Percentiles rank a stretch among this genome's conserved stretches.
phyloP scores from a whole-genome alignment of 1,140 invertebrate species.

The Drosophila jambulina region DNA sequence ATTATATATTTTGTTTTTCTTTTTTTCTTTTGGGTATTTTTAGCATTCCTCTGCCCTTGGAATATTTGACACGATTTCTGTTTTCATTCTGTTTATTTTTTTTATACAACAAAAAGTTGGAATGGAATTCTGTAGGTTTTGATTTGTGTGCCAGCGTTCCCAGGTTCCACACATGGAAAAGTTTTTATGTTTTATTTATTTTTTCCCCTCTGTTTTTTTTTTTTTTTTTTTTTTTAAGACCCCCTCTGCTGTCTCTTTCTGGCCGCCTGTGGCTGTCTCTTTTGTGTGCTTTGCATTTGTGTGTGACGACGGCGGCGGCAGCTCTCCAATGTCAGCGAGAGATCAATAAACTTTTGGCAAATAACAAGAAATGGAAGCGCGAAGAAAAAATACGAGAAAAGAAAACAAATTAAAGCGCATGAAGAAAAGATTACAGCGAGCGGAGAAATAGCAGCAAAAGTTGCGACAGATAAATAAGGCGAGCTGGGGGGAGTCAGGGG shows the following conservation, averaged over 20 bases:
- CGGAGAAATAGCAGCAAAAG: constrained; percentile 47
- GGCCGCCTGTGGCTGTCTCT: constrained; percentile 7
- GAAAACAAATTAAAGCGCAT: constrained; percentile 79
- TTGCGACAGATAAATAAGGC: constrained; percentile 16
- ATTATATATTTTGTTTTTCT: constrained; percentile 8
- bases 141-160: constrained; percentile 3
- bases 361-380: constrained; percentile 79
- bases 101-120: constrained; percentile 18
- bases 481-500: not conserved
- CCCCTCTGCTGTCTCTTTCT: not conserved
- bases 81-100: constrained; percentile 7
- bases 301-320: constrained; percentile 2
- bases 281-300: constrained; percentile 28
- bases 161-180: constrained; percentile 25
- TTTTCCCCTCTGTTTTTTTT: not conserved
- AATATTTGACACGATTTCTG: constrained; percentile 73
- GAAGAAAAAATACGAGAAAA: constrained; percentile 46
- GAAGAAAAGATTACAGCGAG: constrained; percentile 73
- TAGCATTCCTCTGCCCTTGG: constrained; percentile 67
- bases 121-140: constrained; percentile 5
- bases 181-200: constrained; percentile 15
- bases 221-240: not conserved
- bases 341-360: constrained; percentile 83
- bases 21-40: constrained; percentile 49
- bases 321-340: constrained; percentile 62